Conservation (phyloP, 1,140 invertebrate genomes). For the Potamilus streckersoni region DNA sequence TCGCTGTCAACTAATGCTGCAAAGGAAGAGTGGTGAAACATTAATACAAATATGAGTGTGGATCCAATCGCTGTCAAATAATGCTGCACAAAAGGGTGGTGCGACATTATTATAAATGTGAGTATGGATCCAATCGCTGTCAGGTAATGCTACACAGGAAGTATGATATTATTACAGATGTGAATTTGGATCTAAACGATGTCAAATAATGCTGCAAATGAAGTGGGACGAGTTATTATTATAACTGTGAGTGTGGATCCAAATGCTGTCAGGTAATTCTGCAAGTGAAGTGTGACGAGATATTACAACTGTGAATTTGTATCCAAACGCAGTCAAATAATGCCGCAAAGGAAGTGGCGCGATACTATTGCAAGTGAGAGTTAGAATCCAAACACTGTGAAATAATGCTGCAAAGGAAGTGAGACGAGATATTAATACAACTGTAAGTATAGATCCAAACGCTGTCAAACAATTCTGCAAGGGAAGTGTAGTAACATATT, state of each 20-base stretch:
- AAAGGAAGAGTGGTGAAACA: conserved; percentile 35
- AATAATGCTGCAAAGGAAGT: conserved; percentile 30
- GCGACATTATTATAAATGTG: neutral
- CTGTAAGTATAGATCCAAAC: conserved; percentile 29
- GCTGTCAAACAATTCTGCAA: conserved; percentile 39
- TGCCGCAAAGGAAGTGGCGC: conserved; percentile 80
- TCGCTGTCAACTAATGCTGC: conserved; percentile 38
- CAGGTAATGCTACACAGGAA: conserved; percentile 32
- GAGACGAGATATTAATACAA: too few species aligned
- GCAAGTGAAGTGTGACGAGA: too few species aligned
- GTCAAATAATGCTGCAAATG: too few species aligned
- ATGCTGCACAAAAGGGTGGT: neutral
- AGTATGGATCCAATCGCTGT: conserved; percentile 36
- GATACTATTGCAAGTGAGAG: conserved; percentile 72
- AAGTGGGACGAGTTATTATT: too few species aligned
- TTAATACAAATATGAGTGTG: too few species aligned
- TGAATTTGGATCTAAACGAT: too few species aligned
- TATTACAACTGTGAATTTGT: too few species aligned
- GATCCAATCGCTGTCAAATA: too few species aligned
- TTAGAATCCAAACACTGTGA: conserved; percentile 32
- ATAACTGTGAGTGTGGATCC: too few species aligned
- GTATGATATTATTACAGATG: neutral
- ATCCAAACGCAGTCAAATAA: too few species aligned
- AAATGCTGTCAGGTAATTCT: too few species aligned
- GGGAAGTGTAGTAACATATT: too few species aligned